Evolutionary conservation across 2,797 vertebrate species (phyloP).

Genomic region (Columba guinea): DNA sequence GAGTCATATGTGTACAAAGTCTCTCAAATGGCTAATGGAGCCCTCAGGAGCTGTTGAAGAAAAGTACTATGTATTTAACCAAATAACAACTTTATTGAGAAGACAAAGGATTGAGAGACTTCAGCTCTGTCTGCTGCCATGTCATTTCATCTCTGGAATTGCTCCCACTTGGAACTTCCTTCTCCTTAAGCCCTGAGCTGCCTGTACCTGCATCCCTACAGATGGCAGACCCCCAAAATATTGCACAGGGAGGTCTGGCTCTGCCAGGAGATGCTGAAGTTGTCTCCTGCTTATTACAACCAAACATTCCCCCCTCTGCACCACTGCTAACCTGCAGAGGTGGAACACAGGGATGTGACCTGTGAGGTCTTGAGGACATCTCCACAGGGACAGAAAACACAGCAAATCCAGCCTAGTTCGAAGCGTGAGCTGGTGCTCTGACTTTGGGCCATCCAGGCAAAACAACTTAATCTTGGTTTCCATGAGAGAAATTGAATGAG

Average conservation of each 20-base stretch:
- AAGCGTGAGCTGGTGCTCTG: not conserved
- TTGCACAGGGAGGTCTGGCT: not conserved
- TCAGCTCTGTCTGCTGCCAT: not conserved
- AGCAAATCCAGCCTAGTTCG: not conserved
- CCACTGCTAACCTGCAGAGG: not conserved
- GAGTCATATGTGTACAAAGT: not conserved
- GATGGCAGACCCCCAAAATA: rapidly evolving
- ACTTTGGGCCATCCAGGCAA: not conserved
- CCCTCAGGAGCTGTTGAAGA: not conserved
- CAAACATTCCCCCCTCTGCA: not conserved
- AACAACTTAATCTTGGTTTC: not conserved
- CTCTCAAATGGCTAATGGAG: not conserved
- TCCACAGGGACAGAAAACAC: not conserved
- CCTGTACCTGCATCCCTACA: not conserved
- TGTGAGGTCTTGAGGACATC: not conserved
- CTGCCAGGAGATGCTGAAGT: not conserved
- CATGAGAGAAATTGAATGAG: not conserved
- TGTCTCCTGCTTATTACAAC: not conserved
- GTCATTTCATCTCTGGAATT: not conserved
- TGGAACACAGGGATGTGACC: not conserved
- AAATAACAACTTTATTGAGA: not conserved
- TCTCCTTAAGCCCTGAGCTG: not conserved
- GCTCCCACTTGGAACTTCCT: not conserved
- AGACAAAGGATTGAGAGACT: not conserved
- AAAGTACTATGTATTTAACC: not conserved